Base-by-base conservation (phyloP, 2,797 vertebrate species). In the Lateolabrax maculatus region DNA sequence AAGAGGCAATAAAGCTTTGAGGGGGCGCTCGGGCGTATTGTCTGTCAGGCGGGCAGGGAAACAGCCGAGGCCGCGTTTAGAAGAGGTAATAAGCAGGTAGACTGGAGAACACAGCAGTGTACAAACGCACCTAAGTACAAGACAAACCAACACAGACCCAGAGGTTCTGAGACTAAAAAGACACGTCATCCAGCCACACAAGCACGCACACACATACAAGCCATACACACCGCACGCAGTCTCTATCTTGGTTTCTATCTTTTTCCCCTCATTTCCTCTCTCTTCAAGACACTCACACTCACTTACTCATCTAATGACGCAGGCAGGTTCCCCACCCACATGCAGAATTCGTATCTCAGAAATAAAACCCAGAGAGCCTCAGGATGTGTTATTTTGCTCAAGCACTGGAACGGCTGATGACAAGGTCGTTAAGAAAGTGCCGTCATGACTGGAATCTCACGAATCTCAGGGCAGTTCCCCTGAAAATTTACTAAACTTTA, bases 1-100 rank as follows among this genome's bases (percentile, higher is more conserved):
- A 94, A 93, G 84, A 91, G 81, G 86, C 87, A 91, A 93, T 94
- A 92, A 92, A 92, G 84, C 89, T 89, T 71, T 58, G 85, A 83
- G 81, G 80, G 84, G 86, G 86, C 48, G 71, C 67, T 61, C 46
- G 34, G 80, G 77, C 58, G 68, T 72, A 77, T 85, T 79, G 86
- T 85, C 81, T 87, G 84, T 85, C 77, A 82, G 89, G 41, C 73
- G n/a, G 71, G 70, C 46, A 37, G 84, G 83, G 75, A 79, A 89
- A 66, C 80, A 74, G 80, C 36, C 29, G 83, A 81, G 71, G 75
- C 80, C 71, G 19, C n/a, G 71, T 75, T n/a, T 61, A 51, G 81
- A 57, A 43, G 86, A 76, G 64, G 67, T 83, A 87, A 78, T 80
- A 71, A 79, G 72, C 55, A 65, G 79, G 53, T 43, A 29, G 68